phyloP scores from a whole-genome alignment of 2,888 invertebrate genomes.

The Nomada fucata region DNA sequence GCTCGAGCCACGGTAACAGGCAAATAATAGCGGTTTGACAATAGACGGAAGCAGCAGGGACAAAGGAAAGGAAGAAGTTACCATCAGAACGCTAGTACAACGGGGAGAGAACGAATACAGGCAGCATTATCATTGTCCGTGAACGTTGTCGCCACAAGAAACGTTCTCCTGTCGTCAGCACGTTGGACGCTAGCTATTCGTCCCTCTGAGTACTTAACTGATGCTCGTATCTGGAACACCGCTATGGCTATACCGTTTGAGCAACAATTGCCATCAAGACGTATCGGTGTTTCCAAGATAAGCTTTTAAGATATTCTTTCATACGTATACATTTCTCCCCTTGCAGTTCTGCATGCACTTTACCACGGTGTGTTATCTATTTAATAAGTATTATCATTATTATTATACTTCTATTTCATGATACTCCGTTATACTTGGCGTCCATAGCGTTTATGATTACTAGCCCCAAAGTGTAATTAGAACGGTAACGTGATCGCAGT shows the following conservation, averaged over 20 bases:
- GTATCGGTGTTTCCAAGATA: too few species aligned
- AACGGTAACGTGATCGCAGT: too few species aligned
- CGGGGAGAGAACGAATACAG: constrained; percentile 36
- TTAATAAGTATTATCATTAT: too few species aligned
- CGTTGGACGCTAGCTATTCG: constrained; percentile 29
- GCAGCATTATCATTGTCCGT: constrained; percentile 32
- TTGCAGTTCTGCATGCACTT: too few species aligned
- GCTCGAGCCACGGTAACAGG: not conserved
- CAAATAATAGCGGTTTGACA: constrained; percentile 28
- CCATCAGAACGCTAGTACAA: constrained; percentile 49
- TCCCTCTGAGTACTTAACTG: constrained; percentile 22
- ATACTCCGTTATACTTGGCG: too few species aligned
- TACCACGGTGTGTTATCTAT: too few species aligned
- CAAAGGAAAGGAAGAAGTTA: constrained; percentile 33
- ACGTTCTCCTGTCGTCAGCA: constrained; percentile 22
- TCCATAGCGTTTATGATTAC: too few species aligned
- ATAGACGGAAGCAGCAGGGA: constrained; percentile 37
- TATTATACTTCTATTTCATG: too few species aligned
- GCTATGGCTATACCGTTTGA: not conserved
- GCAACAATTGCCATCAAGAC: not conserved
- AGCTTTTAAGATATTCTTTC: too few species aligned
- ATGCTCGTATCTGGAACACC: constrained; percentile 22
- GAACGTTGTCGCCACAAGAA: constrained; percentile 41
- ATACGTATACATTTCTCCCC: too few species aligned
- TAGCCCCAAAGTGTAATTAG: too few species aligned